phyloP scores from a whole-genome alignment of 2,797 vertebrate species.

The Nannoperca australis region DNA sequence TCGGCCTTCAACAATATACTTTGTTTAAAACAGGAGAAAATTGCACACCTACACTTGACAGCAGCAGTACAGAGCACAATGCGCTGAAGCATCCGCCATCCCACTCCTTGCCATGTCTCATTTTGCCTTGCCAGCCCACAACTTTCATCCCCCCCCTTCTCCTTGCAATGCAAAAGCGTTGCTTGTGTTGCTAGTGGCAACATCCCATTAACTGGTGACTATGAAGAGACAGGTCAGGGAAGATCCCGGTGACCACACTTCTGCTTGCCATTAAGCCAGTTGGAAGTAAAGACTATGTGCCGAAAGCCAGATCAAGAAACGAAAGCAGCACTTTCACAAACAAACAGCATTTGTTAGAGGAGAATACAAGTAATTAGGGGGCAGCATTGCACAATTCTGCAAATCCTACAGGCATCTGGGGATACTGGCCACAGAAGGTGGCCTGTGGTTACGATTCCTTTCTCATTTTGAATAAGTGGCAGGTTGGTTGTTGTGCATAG shows the following conservation, averaged over 20 bases:
- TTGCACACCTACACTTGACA: slow-evolving; percentile 54
- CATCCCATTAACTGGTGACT: slow-evolving; percentile 73
- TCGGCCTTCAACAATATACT: slow-evolving; percentile 34
- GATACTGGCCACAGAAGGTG: slow-evolving; percentile 28
- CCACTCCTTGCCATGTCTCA: slow-evolving; percentile 18
- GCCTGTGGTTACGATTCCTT: slow-evolving; percentile 32
- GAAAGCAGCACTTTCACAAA: slow-evolving; percentile 58
- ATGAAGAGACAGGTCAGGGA: slow-evolving; percentile 64
- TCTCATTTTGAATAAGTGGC: slow-evolving; percentile 35
- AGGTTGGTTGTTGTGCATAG: slow-evolving; percentile 35
- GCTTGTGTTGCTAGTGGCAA: slow-evolving; percentile 81
- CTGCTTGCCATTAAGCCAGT: slow-evolving; percentile 59
- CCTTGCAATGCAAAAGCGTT: slow-evolving; percentile 46
- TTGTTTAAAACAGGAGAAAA: slow-evolving; percentile 44
- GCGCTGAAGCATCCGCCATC: slow-evolving; percentile 28
- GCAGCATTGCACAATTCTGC: slow-evolving; percentile 26
- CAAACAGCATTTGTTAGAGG: slow-evolving; percentile 62
- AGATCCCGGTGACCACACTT: slow-evolving; percentile 55
- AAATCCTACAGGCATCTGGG: slow-evolving; percentile 33
- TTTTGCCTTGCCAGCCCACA: slow-evolving; percentile 33
- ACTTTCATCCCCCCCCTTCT: background rate
- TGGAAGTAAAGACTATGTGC: slow-evolving; percentile 47
- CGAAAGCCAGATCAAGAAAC: slow-evolving; percentile 40
- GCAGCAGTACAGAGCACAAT: slow-evolving; percentile 12
- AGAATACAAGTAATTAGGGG: slow-evolving; percentile 69